These are phyloP conservation scores for Andrena marginata DNA, from an alignment of 2,888 invertebrate species.

Conservation along the genomic window DNA sequence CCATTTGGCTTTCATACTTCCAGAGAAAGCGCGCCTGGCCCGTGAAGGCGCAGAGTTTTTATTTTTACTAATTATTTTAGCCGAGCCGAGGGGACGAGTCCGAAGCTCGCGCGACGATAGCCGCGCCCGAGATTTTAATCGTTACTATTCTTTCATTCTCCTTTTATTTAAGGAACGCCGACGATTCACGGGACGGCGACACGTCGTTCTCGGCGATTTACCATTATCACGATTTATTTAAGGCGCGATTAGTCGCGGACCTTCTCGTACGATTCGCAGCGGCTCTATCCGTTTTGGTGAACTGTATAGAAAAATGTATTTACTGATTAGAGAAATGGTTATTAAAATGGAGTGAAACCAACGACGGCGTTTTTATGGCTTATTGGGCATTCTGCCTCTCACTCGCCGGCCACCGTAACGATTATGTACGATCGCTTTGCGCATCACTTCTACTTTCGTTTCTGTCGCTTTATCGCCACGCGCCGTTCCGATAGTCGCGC, in stretches of 20 bases:
- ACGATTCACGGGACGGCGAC: constrained; percentile 34
- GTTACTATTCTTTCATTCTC: constrained; percentile 50
- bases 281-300: constrained; percentile 59
- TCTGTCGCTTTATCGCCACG: constrained; percentile 8
- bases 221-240: constrained; percentile 61
- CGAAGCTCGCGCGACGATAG: constrained; percentile 42
- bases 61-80: constrained; percentile 23
- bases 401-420: constrained; percentile 45
- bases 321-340: constrained; percentile 66
- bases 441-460: constrained; percentile 17
- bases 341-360: constrained; percentile 70
- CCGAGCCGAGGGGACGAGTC: background rate
- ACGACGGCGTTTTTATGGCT: constrained; percentile 57
- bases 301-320: constrained; percentile 72
- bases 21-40: background rate
- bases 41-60: background rate
- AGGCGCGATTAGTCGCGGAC: constrained; percentile 55
- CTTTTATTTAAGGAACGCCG: constrained; percentile 50
- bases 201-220: constrained; percentile 45
- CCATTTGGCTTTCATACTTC: background rate
- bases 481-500: constrained; percentile 22
- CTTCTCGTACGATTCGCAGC: constrained; percentile 57
- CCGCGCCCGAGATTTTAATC: constrained; percentile 56
- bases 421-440: constrained; percentile 23
- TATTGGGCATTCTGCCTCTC: constrained; percentile 51